phyloP scores from a whole-genome alignment of 2,888 invertebrate species.

The Thelaira solivaga region DNA sequence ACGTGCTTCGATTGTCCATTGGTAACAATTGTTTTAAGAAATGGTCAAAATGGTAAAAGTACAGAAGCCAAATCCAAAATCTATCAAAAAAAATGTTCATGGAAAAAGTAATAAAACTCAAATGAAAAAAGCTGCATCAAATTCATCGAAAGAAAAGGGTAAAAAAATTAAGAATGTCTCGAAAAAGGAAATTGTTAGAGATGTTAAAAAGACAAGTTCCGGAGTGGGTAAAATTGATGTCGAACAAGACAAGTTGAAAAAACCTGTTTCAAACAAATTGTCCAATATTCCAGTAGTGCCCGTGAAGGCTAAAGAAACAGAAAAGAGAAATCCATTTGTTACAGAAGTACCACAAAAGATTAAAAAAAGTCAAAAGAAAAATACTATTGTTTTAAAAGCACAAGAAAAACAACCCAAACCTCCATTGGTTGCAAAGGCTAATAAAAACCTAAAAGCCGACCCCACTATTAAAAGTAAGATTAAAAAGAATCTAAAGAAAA shows the following conservation, averaged over 20 bases:
- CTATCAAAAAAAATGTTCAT: conserved; percentile 7
- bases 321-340: not conserved
- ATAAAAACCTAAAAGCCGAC: not conserved
- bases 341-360: not conserved
- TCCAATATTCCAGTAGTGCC: too few relatives aligned
- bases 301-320: not conserved
- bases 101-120: not conserved
- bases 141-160: not conserved
- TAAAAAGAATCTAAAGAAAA: conserved; percentile 17
- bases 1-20: conserved; percentile 32
- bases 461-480: too few relatives aligned
- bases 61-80: conserved; percentile 58
- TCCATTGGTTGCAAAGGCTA: not conserved
- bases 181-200: not conserved
- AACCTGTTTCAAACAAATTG: not conserved
- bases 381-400: not conserved
- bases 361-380: not conserved
- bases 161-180: not conserved
- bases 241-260: not conserved
- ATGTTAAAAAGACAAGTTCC: not conserved
- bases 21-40: not conserved
- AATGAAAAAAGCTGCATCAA: not conserved
- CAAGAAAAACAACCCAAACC: not conserved
- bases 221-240: not conserved
- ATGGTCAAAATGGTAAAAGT: conserved; percentile 63